Evolutionary conservation across 2,888 invertebrate genomes (phyloP), one percentile per base, ranked within the genome.

Genomic region (Candidula unifasciata): DNA sequence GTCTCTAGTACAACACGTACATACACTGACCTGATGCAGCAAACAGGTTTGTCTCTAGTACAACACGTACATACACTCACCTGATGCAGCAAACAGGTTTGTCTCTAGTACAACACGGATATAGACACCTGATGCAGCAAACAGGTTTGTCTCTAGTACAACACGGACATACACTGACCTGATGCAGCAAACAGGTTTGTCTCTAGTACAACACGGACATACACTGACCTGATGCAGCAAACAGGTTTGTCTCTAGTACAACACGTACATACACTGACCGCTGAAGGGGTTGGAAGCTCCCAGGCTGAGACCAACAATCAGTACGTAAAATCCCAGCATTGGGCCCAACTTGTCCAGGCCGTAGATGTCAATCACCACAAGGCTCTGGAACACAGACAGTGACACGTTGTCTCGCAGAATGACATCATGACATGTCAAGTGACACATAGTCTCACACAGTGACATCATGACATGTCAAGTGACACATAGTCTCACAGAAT

Each of bases 281-380:
- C 57, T 69, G 2, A 85, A 8, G 8, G 85, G 85, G 44, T 81
- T 77, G 3, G 81, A 81, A 3, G 52, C 24, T 0, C 77, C 80
- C 18, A 37, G 8, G 24, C 76, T 68, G n/a, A 85, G 33, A n/a
- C 85, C 81, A 0, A 69, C 5, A 21, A 77, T 44, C 24, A 81
- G 21, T 24, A 24, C 27, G 81, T 81, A 85, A 30, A 85, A 77
- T 6, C 81, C 81, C 8, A 85, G 60, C 16, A 69, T 77, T 27
- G 68, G 69, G 0, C 81, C 85, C 21, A 85, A 37, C 30, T 27
- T 27, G 2, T 68, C 69, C 3, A 85, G 5, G 16, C 85, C 85
- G 27, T 81, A 74, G 5, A 81, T 60, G 37, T 85, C 85, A 16
- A 85, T 85, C 44, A 85, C 77, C 30, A 85, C 80, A 37, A 85